These are phyloP conservation scores for Megalops cyprinoides DNA, from an alignment of 2,797 vertebrate genomes.

Conservation along the genomic window DNA sequence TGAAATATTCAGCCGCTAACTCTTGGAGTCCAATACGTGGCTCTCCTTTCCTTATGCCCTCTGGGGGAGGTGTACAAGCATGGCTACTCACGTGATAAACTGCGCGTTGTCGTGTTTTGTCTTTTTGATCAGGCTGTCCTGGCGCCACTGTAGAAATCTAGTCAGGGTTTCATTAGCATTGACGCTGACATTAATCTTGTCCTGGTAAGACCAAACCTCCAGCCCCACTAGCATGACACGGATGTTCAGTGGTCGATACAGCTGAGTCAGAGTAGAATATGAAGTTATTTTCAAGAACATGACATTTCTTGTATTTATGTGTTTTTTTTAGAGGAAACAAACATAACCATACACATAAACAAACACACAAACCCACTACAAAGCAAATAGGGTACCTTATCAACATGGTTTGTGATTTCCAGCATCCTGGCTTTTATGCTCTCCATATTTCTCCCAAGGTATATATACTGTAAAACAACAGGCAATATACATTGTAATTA, in stretches of 20 bases:
- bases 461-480: slow-evolving; percentile 49
- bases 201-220: slow-evolving; percentile 82
- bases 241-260: slow-evolving; percentile 82
- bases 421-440: slow-evolving; percentile 74
- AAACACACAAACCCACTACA: not conserved
- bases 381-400: slow-evolving; percentile 74
- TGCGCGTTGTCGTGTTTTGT: slow-evolving; percentile 83
- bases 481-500: not conserved
- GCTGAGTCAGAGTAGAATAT: slow-evolving; percentile 60
- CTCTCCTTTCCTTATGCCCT: not conserved
- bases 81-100: slow-evolving; percentile 86
- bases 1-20: too few relatives aligned
- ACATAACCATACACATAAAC: too few relatives aligned
- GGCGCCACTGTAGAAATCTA: slow-evolving; percentile 82
- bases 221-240: slow-evolving; percentile 85
- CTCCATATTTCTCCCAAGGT: slow-evolving; percentile 49
- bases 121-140: slow-evolving; percentile 64
- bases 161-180: slow-evolving; percentile 73
- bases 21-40: too few relatives aligned
- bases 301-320: not conserved
- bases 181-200: slow-evolving; percentile 70
- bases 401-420: slow-evolving; percentile 83
- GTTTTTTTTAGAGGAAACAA: not conserved
- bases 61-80: not conserved
- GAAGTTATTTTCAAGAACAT: not conserved